These are phyloP conservation scores for Tupaia tana DNA, from an alignment of 2,113 vertebrate genomes.

Conservation along the genomic window DNA sequence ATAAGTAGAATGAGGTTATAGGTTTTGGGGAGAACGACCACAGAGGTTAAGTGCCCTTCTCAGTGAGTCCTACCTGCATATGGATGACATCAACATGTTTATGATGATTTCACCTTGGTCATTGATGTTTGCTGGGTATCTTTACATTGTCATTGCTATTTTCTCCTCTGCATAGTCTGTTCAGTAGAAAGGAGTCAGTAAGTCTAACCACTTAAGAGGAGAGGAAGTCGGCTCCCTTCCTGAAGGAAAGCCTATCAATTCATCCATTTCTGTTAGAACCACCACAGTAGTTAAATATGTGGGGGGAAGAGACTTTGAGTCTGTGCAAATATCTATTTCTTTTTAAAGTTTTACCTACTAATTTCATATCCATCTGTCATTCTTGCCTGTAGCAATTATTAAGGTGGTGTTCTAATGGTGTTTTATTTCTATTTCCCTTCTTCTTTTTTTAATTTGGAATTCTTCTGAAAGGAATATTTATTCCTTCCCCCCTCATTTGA, in stretches of 20 bases:
- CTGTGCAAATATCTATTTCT: not conserved
- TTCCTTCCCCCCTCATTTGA: not conserved
- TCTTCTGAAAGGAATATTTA: not conserved
- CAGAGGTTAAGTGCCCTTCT: not conserved
- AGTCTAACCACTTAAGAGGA: not conserved
- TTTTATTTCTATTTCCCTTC: not conserved
- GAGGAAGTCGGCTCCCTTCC: not conserved
- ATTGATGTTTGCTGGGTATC: not conserved
- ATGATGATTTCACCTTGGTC: not conserved
- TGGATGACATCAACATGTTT: not conserved
- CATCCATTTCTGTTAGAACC: not conserved
- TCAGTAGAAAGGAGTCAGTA: not conserved
- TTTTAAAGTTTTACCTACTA: not conserved
- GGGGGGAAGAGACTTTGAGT: not conserved
- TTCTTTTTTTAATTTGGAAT: slow-evolving; percentile 9
- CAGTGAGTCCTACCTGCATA: not conserved
- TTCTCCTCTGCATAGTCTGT: not conserved
- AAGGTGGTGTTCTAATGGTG: not conserved
- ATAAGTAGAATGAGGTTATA: no score
- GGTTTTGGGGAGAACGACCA: not conserved
- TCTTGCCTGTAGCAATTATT: not conserved
- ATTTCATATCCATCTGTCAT: not conserved
- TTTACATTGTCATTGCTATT: not conserved
- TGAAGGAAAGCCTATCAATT: not conserved
- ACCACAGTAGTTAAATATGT: not conserved